Conservation (phyloP, 2,113 vertebrate species). For the Notechis scutatus region DNA sequence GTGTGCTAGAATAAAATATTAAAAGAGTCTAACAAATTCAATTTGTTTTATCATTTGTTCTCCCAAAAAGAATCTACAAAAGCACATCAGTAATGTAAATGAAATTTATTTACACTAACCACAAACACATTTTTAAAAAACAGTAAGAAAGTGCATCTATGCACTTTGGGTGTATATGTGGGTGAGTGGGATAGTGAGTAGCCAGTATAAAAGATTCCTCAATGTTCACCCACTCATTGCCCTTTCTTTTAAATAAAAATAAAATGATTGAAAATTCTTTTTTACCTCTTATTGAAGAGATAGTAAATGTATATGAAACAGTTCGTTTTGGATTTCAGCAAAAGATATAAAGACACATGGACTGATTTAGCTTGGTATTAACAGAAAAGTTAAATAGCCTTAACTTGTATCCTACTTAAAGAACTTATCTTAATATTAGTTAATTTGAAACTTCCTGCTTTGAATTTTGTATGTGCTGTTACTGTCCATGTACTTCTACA, state of each 20-base stretch:
- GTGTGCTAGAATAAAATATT: neutral
- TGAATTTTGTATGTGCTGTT: neutral
- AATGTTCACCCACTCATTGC: neutral
- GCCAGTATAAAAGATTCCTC: constrained; percentile 13
- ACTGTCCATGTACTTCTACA: neutral
- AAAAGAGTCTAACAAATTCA: neutral
- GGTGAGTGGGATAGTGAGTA: constrained; percentile 6
- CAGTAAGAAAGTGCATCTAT: neutral
- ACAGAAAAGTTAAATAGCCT: neutral
- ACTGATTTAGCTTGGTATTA: constrained; percentile 32
- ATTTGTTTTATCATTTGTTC: constrained; percentile 32
- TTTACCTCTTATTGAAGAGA: constrained; percentile 22
- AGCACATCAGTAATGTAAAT: neutral
- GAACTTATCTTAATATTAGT: neutral
- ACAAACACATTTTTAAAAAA: constrained; percentile 12
- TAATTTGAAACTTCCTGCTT: neutral
- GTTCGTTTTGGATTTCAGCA: constrained; percentile 35
- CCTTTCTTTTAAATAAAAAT: constrained; percentile 32
- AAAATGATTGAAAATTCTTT: neutral
- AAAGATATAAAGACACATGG: constrained; percentile 46
- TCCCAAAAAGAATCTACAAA: neutral
- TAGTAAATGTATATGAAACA: constrained; percentile 48
- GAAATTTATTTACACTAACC: neutral
- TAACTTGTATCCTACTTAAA: neutral
- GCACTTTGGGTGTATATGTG: neutral